phyloP scores from a whole-genome alignment of 2,113 vertebrate species.

The Psammodynastes pulverulentus region DNA sequence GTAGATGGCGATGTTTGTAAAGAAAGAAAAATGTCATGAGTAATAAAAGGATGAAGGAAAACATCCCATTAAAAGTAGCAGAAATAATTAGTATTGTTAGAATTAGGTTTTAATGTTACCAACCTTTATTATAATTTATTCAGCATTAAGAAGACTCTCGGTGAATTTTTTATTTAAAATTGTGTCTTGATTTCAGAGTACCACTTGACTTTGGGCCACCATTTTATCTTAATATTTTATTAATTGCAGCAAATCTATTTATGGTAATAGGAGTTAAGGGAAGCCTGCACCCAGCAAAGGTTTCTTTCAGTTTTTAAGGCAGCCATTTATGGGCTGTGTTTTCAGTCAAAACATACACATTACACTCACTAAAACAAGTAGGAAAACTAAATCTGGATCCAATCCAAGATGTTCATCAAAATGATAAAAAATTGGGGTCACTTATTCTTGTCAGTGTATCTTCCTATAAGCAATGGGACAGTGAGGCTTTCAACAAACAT shows the following conservation, averaged over 20 bases:
- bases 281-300: not conserved
- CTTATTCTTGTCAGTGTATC: not conserved
- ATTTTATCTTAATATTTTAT: not conserved
- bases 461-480: not conserved
- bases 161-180: not conserved
- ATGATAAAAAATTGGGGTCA: not conserved
- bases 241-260: not conserved
- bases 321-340: not conserved
- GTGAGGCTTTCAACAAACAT: not conserved
- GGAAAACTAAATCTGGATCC: not conserved
- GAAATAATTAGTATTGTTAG: not conserved
- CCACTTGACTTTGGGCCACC: not conserved
- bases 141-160: not conserved
- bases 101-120: not conserved
- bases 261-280: not conserved
- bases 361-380: not conserved
- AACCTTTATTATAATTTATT: not conserved
- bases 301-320: not conserved
- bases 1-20: constrained; percentile 19
- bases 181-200: not conserved
- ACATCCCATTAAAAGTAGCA: not conserved
- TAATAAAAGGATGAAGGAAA: not conserved
- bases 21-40: not conserved
- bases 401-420: not conserved
- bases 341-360: not conserved